phyloP scores from a whole-genome alignment of 2,113 vertebrate genomes.

The Hipposideros armiger region DNA sequence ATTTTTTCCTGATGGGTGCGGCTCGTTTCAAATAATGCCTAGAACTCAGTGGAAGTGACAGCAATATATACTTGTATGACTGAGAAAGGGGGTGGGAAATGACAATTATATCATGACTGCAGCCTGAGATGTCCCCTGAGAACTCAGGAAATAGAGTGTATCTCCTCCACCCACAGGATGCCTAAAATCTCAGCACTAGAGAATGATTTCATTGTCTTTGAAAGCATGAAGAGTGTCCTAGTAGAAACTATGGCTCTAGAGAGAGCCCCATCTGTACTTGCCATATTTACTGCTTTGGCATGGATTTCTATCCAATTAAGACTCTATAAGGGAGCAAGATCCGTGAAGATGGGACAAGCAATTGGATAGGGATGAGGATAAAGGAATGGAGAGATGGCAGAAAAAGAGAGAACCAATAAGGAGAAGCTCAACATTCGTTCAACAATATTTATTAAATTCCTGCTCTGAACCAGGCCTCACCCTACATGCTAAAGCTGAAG shows the following conservation, averaged over 20 bases:
- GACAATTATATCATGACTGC: background rate
- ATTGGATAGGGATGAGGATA: background rate
- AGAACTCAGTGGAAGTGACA: background rate
- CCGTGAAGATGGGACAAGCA: background rate
- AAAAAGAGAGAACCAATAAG: background rate
- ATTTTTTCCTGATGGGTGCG: background rate
- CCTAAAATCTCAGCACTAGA: background rate
- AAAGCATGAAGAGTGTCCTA: background rate
- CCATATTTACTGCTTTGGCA: background rate
- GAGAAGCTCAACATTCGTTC: background rate
- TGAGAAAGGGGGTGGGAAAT: background rate
- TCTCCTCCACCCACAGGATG: background rate
- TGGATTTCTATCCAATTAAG: background rate
- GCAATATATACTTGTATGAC: background rate
- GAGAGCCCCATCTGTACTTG: background rate
- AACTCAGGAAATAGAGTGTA: background rate
- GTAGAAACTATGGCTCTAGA: background rate
- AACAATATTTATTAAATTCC: background rate
- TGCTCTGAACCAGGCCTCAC: background rate
- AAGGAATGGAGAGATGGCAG: background rate
- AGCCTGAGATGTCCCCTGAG: background rate
- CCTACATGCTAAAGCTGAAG: background rate
- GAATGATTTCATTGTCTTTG: background rate
- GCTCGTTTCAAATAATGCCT: constrained; percentile 28
- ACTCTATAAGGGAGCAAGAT: background rate